phyloP scores from a whole-genome alignment of 2,888 invertebrate species.

The Lepidonotus clava region DNA sequence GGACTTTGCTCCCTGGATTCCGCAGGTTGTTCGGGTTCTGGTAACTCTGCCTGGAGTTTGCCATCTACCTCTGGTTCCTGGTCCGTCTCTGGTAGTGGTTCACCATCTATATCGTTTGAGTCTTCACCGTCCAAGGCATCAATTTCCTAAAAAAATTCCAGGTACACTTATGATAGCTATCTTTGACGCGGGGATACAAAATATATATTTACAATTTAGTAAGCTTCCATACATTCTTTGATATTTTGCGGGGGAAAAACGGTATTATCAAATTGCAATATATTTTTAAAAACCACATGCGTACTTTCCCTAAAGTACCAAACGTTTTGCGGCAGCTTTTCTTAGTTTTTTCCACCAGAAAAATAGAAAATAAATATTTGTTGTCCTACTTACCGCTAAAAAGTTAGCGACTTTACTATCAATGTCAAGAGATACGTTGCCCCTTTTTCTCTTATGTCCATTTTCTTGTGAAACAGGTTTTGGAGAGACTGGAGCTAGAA shows the following conservation, averaged over 20 bases:
- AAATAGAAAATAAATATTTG: not conserved
- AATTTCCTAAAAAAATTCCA: slow-evolving; percentile 47
- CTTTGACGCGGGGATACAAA: not conserved
- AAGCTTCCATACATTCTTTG: no score
- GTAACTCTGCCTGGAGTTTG: not conserved
- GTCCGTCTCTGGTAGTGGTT: slow-evolving; percentile 6
- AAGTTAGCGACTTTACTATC: slow-evolving; percentile 75
- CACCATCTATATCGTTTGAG: slow-evolving; percentile 33
- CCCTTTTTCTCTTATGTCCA: not conserved
- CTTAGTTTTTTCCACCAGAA: not conserved
- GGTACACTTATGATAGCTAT: not conserved
- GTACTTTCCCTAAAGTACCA: no score
- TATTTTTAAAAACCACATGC: no score
- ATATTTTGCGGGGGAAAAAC: no score
- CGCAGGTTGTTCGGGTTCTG: not conserved
- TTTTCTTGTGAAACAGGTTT: not conserved
- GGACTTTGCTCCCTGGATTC: no score
- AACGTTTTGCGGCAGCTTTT: no score
- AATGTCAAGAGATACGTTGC: slow-evolving; percentile 64
- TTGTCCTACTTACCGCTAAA: slow-evolving; percentile 75
- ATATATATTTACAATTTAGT: not conserved
- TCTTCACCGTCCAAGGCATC: slow-evolving; percentile 33
- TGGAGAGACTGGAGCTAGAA: not conserved
- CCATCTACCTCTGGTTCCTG: not conserved
- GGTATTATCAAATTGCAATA: no score